phyloP scores from a whole-genome alignment of 1,140 invertebrate species.

The Parasteatoda tepidariorum region DNA sequence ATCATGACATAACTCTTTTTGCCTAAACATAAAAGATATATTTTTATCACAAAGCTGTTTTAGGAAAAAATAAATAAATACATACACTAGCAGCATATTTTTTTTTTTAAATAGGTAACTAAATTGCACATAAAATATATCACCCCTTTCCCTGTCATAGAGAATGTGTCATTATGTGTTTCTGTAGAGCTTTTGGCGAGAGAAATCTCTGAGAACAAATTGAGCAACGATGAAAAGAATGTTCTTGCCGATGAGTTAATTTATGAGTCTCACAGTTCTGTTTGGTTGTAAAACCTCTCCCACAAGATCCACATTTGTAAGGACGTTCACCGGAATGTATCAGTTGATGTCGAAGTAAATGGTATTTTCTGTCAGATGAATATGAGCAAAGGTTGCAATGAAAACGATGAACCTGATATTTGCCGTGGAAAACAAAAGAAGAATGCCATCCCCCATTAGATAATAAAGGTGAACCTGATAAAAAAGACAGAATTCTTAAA shows the following conservation, averaged over 20 bases:
- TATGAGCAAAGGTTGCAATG: conserved; percentile 31
- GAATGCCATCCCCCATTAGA: conserved; percentile 25
- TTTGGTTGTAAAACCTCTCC: conserved; percentile 65
- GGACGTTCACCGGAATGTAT: conserved; percentile 69
- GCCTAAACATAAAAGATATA: too few species aligned
- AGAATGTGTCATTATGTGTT: conserved; percentile 17
- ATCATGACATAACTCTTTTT: too few species aligned
- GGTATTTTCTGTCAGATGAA: conserved; percentile 40
- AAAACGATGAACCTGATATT: conserved; percentile 25
- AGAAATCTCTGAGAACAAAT: conserved; percentile 34
- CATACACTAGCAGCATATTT: too few species aligned
- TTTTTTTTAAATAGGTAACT: neutral
- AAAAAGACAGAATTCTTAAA: neutral
- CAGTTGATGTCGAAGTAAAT: conserved; percentile 39
- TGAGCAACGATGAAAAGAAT: neutral
- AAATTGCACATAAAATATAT: neutral
- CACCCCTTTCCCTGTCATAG: neutral
- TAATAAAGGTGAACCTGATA: conserved; percentile 8
- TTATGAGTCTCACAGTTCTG: conserved; percentile 52
- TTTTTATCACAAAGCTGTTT: too few species aligned
- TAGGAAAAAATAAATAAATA: too few species aligned
- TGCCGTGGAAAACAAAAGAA: conserved; percentile 16
- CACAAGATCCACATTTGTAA: conserved; percentile 68
- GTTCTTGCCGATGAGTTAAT: conserved; percentile 1
- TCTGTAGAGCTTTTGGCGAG: conserved; percentile 22